Conservation (phyloP, 2,888 invertebrate genomes). For the Tetropium fuscum region DNA sequence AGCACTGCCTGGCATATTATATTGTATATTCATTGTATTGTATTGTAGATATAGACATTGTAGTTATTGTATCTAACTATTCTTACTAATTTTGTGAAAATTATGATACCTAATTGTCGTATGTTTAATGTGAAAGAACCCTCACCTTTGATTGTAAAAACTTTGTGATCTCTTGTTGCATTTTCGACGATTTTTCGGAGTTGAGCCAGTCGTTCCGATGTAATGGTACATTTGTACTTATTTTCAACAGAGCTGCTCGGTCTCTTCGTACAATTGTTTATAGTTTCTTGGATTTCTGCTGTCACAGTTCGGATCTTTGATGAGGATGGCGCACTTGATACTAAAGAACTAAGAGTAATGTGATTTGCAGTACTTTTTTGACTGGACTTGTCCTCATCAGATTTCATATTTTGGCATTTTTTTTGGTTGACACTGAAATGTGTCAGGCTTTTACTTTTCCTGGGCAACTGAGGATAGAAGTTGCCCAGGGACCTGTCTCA, state of each 20-base stretch:
- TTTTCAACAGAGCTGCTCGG: conserved; percentile 54
- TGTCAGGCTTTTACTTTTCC: conserved; percentile 42
- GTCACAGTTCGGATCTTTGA: conserved; percentile 42
- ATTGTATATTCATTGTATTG: too few species aligned
- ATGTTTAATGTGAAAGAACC: not conserved
- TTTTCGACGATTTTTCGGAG: conserved; percentile 74
- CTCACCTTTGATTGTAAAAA: conserved; percentile 73
- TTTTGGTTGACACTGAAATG: conserved; percentile 44
- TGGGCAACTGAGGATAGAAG: conserved; percentile 43
- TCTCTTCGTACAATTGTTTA: conserved; percentile 46
- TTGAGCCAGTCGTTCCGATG: conserved; percentile 74
- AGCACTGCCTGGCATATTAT: too few species aligned
- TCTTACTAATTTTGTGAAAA: too few species aligned
- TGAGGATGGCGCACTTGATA: conserved; percentile 46
- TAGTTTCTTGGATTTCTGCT: conserved; percentile 50
- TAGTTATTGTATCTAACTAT: too few species aligned
- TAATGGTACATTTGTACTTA: conserved; percentile 69
- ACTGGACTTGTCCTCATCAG: conserved; percentile 22
- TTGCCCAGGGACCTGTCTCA: conserved; percentile 47
- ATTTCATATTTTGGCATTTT: conserved; percentile 43
- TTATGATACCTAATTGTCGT: too few species aligned
- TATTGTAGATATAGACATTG: too few species aligned
- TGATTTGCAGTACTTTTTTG: too few species aligned
- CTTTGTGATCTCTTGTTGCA: conserved; percentile 74
- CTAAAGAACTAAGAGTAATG: conserved; percentile 34